phyloP scores from a whole-genome alignment of 2,888 invertebrate genomes.

The Thyatira batis region DNA sequence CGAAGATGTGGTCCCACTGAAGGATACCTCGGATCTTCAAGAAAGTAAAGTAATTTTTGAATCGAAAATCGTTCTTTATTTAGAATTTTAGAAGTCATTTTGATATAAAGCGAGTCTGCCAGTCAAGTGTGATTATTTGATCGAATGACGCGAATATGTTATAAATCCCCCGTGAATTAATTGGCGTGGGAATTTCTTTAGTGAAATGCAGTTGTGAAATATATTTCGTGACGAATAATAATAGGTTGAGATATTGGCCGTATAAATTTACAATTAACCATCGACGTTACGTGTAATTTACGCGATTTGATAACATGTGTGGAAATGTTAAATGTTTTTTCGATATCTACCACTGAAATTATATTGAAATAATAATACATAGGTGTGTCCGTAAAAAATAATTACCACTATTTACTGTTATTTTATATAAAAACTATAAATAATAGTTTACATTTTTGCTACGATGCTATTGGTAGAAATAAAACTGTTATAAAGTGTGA shows the following conservation, averaged over 20 bases:
- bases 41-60: conserved; percentile 24
- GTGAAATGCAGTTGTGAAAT: conserved; percentile 40
- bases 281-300: conserved; percentile 34
- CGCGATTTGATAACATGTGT: conserved; percentile 18
- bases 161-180: conserved; percentile 17
- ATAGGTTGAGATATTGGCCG: conserved; percentile 35
- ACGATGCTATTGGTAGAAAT: too few relatives aligned
- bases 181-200: conserved; percentile 40
- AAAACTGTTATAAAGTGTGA: too few relatives aligned
- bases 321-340: conserved; percentile 14
- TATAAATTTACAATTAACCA: conserved; percentile 40
- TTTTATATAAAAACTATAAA: neutral
- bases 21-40: conserved; percentile 51
- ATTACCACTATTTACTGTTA: too few relatives aligned
- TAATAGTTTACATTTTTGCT: too few relatives aligned
- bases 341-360: conserved; percentile 13
- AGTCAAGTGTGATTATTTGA: neutral
- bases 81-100: neutral
- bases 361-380: conserved; percentile 9
- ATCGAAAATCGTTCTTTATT: neutral
- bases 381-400: too few relatives aligned
- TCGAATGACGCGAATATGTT: neutral
- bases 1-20: conserved; percentile 55
- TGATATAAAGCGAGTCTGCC: neutral
- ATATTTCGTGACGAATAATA: conserved; percentile 48